Conservation (phyloP, 2,888 invertebrate genomes). For the Orthonevra nobilis region DNA sequence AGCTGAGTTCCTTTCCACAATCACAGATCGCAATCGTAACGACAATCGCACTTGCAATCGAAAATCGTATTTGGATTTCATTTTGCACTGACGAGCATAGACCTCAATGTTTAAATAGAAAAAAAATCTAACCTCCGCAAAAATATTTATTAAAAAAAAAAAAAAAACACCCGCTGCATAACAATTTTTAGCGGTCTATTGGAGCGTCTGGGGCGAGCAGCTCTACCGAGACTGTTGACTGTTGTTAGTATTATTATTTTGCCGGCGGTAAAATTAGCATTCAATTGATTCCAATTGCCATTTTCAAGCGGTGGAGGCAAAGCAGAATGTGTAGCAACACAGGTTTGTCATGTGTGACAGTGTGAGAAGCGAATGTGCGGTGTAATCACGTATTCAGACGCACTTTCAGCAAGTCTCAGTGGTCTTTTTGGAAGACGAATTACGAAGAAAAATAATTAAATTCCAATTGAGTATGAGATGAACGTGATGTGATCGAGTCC, state of each 20-base stretch:
- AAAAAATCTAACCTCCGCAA: too few relatives aligned
- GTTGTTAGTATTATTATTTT: slow-evolving; percentile 44
- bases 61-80: slow-evolving; percentile 69
- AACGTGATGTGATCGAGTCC: slow-evolving; percentile 50
- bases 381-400: slow-evolving; percentile 27
- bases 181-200: slow-evolving; percentile 42
- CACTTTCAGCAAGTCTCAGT: slow-evolving; percentile 49
- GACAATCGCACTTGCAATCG: too few relatives aligned
- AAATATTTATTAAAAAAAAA: slow-evolving; percentile 69
- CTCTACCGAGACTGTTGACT: slow-evolving; percentile 4
- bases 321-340: slow-evolving; percentile 38
- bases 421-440: slow-evolving; percentile 52
- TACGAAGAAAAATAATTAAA: slow-evolving; percentile 57
- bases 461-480: slow-evolving; percentile 64
- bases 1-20: slow-evolving; percentile 27
- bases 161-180: slow-evolving; percentile 67
- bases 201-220: slow-evolving; percentile 18
- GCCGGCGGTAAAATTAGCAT: slow-evolving; percentile 62
- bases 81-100: slow-evolving; percentile 60
- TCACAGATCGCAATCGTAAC: slow-evolving; percentile 51
- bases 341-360: slow-evolving; percentile 41
- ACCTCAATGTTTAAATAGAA: too few relatives aligned
- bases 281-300: slow-evolving; percentile 66
- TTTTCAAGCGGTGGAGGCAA: slow-evolving; percentile 12
- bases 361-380: too few relatives aligned